Conservation (phyloP, 2,888 invertebrate species). For the Aspidapion aeneum region DNA sequence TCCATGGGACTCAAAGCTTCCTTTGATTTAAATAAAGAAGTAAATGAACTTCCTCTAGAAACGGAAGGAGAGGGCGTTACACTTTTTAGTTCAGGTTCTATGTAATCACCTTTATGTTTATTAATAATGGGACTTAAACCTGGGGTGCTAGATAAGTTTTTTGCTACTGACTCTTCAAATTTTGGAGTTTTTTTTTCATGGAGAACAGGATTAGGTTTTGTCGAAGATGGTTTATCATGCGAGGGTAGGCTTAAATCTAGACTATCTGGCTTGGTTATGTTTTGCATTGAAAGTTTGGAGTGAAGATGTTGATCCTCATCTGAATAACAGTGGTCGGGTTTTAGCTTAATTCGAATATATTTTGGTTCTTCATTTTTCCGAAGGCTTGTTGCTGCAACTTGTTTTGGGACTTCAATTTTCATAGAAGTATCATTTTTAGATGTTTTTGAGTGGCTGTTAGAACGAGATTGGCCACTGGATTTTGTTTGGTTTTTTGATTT, state of each 20-base stretch:
- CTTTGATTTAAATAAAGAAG: slow-evolving; percentile 73
- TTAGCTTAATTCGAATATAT: slow-evolving; percentile 65
- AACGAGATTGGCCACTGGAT: background rate
- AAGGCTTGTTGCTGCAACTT: slow-evolving; percentile 6
- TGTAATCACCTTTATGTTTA: slow-evolving; percentile 38
- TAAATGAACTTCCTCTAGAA: slow-evolving; percentile 78
- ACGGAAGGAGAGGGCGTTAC: slow-evolving; percentile 67
- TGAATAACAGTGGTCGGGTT: slow-evolving; percentile 69
- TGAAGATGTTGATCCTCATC: slow-evolving; percentile 45
- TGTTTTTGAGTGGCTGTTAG: slow-evolving; percentile 19
- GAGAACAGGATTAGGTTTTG: slow-evolving; percentile 17
- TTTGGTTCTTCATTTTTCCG: slow-evolving; percentile 44
- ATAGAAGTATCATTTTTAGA: slow-evolving; percentile 9
- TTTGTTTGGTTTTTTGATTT: background rate
- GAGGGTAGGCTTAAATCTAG: slow-evolving; percentile 45
- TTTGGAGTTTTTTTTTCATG: background rate
- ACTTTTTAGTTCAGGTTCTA: slow-evolving; percentile 31
- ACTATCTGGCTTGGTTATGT: slow-evolving; percentile 57
- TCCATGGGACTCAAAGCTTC: slow-evolving; percentile 63
- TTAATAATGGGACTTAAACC: slow-evolving; percentile 51
- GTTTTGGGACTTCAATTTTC: slow-evolving; percentile 15
- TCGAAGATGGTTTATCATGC: slow-evolving; percentile 7
- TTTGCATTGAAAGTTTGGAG: slow-evolving; percentile 22
- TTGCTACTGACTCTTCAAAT: slow-evolving; percentile 14
- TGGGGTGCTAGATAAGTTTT: slow-evolving; percentile 37